phyloP scores from a whole-genome alignment of 1,140 invertebrate species.

The Macrosteles quadrilineatus region DNA sequence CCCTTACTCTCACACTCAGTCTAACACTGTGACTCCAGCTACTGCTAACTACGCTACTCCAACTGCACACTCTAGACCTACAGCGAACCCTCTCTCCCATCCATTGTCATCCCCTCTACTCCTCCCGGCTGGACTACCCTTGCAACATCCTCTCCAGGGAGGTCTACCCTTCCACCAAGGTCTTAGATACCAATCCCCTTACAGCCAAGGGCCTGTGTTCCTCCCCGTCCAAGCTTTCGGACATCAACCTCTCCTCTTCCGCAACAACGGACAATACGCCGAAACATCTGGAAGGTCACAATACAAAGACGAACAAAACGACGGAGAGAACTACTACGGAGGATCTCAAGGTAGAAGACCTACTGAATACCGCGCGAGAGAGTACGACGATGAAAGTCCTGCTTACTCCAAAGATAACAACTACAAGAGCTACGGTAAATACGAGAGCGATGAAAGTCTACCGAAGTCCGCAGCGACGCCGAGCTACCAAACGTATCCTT shows the following conservation, averaged over 20 bases:
- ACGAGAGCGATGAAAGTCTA: too few species aligned
- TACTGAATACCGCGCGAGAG: too few species aligned
- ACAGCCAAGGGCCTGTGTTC: not conserved
- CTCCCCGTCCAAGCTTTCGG: not conserved
- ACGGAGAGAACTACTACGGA: not conserved
- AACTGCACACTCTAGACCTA: not conserved
- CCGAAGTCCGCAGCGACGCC: too few species aligned
- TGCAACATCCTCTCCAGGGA: not conserved
- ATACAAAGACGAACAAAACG: too few species aligned
- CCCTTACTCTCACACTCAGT: not conserved
- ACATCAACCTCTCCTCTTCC: not conserved
- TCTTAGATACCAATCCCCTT: not conserved
- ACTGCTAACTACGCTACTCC: slow-evolving; percentile 8
- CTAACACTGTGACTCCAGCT: not conserved
- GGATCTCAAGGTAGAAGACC: not conserved
- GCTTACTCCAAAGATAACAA: too few species aligned
- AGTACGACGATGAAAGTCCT: too few species aligned
- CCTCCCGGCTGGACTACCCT: not conserved
- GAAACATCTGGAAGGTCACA: too few species aligned
- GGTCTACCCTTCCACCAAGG: not conserved
- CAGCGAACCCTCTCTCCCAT: not conserved
- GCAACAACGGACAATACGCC: too few species aligned
- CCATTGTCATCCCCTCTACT: not conserved
- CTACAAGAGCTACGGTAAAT: too few species aligned
- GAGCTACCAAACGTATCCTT: too few species aligned